These are phyloP conservation scores for Hassar affinis DNA, from an alignment of 2,113 vertebrate genomes.

Conservation along the genomic window DNA sequence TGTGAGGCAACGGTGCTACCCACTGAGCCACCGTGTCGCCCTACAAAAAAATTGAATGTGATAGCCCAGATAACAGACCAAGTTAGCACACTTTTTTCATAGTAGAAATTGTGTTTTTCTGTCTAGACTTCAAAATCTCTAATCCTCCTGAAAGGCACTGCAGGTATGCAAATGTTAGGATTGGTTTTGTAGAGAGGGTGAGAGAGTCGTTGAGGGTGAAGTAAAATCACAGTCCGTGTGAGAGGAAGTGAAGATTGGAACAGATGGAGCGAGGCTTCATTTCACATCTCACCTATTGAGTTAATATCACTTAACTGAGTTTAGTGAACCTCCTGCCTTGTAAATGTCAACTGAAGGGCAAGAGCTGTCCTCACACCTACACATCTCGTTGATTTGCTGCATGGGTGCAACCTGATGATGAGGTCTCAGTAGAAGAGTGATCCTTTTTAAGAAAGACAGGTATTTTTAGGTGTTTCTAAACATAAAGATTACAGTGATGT, in stretches of 20 bases:
- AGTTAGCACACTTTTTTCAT: background rate
- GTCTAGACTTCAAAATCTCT: background rate
- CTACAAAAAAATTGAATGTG: background rate
- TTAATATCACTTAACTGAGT: slow-evolving; percentile 48
- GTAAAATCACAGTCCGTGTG: slow-evolving; percentile 37
- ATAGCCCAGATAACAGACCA: background rate
- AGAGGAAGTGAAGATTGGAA: slow-evolving; percentile 30
- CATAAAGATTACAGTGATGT: background rate
- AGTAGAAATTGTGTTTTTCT: background rate
- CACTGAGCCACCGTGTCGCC: too few species aligned
- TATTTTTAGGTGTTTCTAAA: background rate
- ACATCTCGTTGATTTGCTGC: background rate
- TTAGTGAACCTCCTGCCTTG: slow-evolving; percentile 26
- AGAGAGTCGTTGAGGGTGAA: slow-evolving; percentile 28
- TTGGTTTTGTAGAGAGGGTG: slow-evolving; percentile 49
- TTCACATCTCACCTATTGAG: slow-evolving; percentile 50
- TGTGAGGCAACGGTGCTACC: too few species aligned
- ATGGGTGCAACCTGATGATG: background rate
- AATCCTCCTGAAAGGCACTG: background rate
- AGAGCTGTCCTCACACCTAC: background rate
- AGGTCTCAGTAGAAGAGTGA: background rate
- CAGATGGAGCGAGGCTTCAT: slow-evolving; percentile 51
- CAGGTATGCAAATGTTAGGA: background rate
- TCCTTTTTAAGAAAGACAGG: background rate
- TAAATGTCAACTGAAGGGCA: slow-evolving; percentile 44